A percentile compares a stretch with the other conserved stretches of the same genome.
These are phyloP conservation scores for Drosophila novamexicana DNA, from an alignment of 1,140 invertebrate genomes.

Conservation along the genomic window DNA sequence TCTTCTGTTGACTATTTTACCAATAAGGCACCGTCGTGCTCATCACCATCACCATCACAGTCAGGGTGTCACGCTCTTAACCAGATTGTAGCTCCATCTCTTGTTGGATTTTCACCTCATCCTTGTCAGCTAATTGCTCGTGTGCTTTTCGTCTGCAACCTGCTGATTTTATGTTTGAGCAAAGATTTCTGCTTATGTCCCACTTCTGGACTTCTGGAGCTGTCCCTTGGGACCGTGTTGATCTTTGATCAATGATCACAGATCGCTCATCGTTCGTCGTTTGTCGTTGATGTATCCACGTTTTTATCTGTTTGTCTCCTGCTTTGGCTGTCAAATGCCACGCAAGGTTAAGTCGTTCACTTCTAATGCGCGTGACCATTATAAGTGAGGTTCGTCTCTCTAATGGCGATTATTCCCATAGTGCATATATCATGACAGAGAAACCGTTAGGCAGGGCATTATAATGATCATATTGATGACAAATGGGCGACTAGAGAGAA, in stretches of 20 bases:
- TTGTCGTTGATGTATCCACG: constrained; percentile 51
- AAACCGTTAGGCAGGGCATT: constrained; percentile 39
- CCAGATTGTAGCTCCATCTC: neutral
- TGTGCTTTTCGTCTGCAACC: constrained; percentile 45
- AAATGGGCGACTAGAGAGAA: constrained; percentile 45
- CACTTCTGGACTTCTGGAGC: neutral
- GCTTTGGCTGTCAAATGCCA: constrained; percentile 52
- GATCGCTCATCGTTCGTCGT: constrained; percentile 30
- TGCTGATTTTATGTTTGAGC: constrained; percentile 46
- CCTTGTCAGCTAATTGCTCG: constrained; percentile 63
- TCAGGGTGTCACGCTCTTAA: constrained; percentile 5
- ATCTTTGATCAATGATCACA: constrained; percentile 37
- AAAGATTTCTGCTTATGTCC: constrained; percentile 32
- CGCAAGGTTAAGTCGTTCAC: constrained; percentile 58
- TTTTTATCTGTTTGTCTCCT: constrained; percentile 30
- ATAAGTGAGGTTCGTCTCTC: constrained; percentile 12
- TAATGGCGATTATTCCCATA: constrained; percentile 71
- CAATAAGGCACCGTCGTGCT: constrained; percentile 67
- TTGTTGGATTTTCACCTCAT: constrained; percentile 8
- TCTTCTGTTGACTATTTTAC: constrained; percentile 19
- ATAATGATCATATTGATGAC: constrained; percentile 52
- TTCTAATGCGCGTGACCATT: constrained; percentile 45
- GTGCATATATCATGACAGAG: constrained; percentile 31
- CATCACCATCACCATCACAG: constrained; percentile 46
- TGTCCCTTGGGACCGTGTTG: constrained; percentile 33